Evolutionary conservation across 2,888 invertebrate genomes (phyloP), one percentile per base, ranked within the genome.

Genomic region (Galeruca laticollis): DNA sequence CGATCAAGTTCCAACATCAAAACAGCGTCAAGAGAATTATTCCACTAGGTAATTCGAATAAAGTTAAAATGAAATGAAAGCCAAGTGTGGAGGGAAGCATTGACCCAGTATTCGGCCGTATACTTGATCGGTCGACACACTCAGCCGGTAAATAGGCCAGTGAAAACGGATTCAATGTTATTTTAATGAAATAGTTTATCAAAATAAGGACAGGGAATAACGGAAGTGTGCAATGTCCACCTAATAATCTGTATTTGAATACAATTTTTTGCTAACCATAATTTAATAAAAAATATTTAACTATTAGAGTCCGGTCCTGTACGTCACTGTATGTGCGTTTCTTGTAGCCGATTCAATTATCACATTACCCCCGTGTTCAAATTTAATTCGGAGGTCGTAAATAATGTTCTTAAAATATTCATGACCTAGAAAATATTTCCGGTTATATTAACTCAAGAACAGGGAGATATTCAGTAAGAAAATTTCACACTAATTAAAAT

Each of bases 21-120:
- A 57, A 33, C 35, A 57, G 18, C 33, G 33, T 35, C 56, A 57
- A 57, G 35, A 57, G 56, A 57, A 33, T 57, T 15, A 62, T 62
- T 62, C 52, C 52, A 54, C 37, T 62, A 21, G 62, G 62, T 62
- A 54, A 62, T 62, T 40, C 51, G 60, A 60, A 26, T 43, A 51
- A 61, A 40, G 13, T 43, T 51, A 47, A 49, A 49, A 60, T 56
- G 56, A 56, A 56, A 56, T 56, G 56, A 33, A 33, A 33, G 15
- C 31, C 26, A 56, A 56, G 56, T 56, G 33, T 56, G n/a, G n/a
- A n/a, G n/a, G 33, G 56, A 56, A 56, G 52, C 62, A 62, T 62
- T 62, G 62, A 62, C 62, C 62, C 52, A 62, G 31, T 62, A 62
- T 62, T 51, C 37, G 20, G 21, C 8, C 18, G 51, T 51, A 31